A percentile compares a stretch with the other conserved stretches of the same genome.
These are phyloP conservation scores for Pangasius mekongensis DNA, from an alignment of 2,797 vertebrate species.

Conservation along the genomic window DNA sequence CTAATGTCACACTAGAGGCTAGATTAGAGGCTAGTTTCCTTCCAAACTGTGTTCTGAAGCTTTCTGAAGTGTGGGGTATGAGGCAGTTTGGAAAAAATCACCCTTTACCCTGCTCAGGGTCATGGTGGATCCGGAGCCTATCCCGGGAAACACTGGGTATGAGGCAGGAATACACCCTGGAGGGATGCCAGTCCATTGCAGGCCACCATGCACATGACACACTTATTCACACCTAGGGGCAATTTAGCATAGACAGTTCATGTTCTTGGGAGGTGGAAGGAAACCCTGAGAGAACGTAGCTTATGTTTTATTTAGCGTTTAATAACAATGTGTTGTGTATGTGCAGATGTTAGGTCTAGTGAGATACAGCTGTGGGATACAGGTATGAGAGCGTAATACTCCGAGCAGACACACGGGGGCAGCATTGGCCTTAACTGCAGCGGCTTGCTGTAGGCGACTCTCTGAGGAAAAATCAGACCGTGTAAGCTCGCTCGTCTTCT, in stretches of 20 bases:
- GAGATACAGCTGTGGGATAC: not conserved
- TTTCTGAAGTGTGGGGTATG: not conserved
- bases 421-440: constrained; percentile 80
- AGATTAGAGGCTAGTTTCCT: not conserved
- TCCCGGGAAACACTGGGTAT: not conserved
- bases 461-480: constrained; percentile 68
- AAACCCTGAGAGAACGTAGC: not conserved
- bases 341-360: not conserved
- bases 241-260: not conserved
- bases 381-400: constrained; percentile 22
- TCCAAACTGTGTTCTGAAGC: not conserved
- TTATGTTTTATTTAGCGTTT: not conserved
- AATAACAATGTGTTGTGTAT: not conserved
- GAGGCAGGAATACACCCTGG: not conserved
- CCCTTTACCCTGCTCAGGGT: not conserved
- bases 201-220: not conserved
- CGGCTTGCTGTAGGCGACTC: constrained; percentile 71
- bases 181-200: not conserved
- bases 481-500: constrained; percentile 59
- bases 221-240: not conserved
- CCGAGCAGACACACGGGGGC: constrained; percentile 83
- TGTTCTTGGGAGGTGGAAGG: not conserved
- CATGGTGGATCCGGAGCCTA: not conserved
- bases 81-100: not conserved
- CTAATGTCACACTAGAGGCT: not conserved